Conservation (phyloP, 2,888 invertebrate genomes). For the Lymantria dispar region DNA sequence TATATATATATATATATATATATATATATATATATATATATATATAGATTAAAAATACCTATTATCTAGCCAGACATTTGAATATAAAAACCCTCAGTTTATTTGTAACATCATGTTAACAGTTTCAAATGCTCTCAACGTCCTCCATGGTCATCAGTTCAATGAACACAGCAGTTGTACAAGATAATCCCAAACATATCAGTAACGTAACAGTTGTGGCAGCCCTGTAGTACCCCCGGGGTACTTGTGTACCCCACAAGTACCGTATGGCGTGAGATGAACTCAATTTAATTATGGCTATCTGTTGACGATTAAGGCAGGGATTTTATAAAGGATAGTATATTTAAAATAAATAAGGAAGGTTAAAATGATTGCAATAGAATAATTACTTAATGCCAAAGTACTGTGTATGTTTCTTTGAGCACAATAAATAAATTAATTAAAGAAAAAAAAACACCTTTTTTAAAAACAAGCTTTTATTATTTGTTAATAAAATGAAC, state of each 20-base stretch:
- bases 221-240: conserved; percentile 11
- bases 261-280: conserved; percentile 47
- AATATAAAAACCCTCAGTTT: neutral
- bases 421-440: no score
- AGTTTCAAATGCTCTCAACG: neutral
- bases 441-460: no score
- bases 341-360: conserved; percentile 14
- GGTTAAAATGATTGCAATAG: no score
- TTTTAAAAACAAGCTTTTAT: no score
- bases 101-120: conserved; percentile 7
- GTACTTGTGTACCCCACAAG: conserved; percentile 5
- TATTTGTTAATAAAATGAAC: no score
- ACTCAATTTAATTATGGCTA: conserved; percentile 53
- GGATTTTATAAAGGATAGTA: conserved; percentile 15
- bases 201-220: conserved; percentile 62
- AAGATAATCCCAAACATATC: conserved; percentile 54
- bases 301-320: conserved; percentile 42
- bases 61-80: no score
- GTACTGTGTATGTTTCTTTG: no score
- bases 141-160: conserved; percentile 6
- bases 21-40: no score
- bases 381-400: no score
- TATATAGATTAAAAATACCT: no score
- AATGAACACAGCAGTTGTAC: conserved; percentile 35
- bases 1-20: no score